Conservation (phyloP, 2,888 invertebrate species). For the Tolmerus cingulatus region DNA sequence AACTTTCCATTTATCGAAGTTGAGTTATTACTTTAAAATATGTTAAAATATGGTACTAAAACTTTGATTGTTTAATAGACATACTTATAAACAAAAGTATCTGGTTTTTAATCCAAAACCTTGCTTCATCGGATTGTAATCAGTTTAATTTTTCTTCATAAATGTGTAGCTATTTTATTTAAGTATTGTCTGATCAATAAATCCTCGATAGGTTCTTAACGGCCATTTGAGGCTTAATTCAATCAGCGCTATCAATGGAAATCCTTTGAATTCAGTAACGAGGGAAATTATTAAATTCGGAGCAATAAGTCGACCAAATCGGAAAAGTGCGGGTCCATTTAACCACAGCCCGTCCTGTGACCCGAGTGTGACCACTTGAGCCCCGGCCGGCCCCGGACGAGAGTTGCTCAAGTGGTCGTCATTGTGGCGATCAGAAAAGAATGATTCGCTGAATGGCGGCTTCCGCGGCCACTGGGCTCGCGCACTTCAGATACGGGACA, state of each 20-base stretch:
- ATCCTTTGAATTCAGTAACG: not conserved
- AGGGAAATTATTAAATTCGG: constrained; percentile 6
- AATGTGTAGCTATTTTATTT: not conserved
- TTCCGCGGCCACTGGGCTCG: not conserved
- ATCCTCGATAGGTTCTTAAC: not conserved
- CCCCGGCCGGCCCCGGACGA: not conserved
- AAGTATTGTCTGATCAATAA: not conserved
- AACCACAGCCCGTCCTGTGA: not conserved
- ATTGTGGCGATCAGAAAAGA: constrained; percentile 7
- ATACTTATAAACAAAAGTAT: no score
- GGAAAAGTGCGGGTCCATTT: constrained; percentile 35
- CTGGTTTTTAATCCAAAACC: no score
- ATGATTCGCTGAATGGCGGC: not conserved
- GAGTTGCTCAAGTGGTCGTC: constrained; percentile 18
- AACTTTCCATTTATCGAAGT: no score
- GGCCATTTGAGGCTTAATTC: not conserved
- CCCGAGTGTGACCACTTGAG: constrained; percentile 29
- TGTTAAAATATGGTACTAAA: no score
- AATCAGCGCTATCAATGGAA: not conserved
- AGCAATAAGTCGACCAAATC: not conserved
- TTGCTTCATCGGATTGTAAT: no score
- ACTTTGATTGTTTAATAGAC: no score
- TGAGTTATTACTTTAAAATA: no score
- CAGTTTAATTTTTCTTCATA: no score
- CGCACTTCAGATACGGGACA: not conserved